A percentile compares a stretch with the other conserved stretches of the same genome.
These are phyloP conservation scores for Lerista edwardsae DNA, from an alignment of 2,797 vertebrate genomes.

Conservation along the genomic window DNA sequence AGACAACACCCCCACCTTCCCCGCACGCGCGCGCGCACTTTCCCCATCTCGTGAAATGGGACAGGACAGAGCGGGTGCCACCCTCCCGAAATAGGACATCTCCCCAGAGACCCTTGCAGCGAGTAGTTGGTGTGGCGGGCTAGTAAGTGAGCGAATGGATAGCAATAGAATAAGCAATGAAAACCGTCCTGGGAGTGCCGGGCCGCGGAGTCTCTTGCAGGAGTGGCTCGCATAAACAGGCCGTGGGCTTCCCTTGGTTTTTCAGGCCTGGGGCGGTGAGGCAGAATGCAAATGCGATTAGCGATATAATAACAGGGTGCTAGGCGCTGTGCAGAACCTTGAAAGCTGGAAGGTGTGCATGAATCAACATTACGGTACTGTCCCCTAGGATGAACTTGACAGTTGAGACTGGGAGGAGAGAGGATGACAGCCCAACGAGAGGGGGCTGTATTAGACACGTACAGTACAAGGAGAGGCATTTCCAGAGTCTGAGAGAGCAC, in stretches of 20 bases:
- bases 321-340: background rate
- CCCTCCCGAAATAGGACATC: background rate
- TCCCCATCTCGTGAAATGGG: too few relatives aligned
- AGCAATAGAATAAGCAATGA: background rate
- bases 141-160: background rate
- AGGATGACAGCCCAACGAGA: background rate
- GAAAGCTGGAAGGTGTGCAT: background rate
- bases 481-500: background rate
- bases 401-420: too few relatives aligned
- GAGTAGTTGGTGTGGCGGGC: too few relatives aligned
- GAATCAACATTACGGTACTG: background rate
- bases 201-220: background rate
- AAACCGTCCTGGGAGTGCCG: background rate
- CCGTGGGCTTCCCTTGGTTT: background rate
- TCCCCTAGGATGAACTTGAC: background rate
- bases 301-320: background rate
- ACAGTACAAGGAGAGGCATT: background rate
- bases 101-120: background rate
- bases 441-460: background rate
- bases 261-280: background rate
- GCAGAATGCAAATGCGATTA: background rate
- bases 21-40: too few relatives aligned
- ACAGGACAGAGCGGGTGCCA: background rate
- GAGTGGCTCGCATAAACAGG: background rate
- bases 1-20: background rate